These are phyloP conservation scores for Loris lydekkerianus DNA, from an alignment of 2,797 vertebrate genomes.

Conservation along the genomic window DNA sequence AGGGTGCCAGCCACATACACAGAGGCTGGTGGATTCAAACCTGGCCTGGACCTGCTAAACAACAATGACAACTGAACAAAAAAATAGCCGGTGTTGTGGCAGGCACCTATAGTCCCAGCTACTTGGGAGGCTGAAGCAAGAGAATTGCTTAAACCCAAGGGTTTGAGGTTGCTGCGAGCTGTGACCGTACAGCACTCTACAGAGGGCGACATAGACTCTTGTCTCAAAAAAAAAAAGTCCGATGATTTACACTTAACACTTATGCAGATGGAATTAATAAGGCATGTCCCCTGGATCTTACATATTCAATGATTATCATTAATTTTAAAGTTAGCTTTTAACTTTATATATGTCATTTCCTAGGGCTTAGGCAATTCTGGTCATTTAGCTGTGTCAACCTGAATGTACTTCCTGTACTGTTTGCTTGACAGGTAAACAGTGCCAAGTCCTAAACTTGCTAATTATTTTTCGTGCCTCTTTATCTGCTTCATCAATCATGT, in stretches of 20 bases:
- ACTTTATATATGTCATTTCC: neutral
- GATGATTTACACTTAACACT: neutral
- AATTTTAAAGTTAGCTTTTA: conserved; percentile 27
- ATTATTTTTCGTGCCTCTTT: neutral
- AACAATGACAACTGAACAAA: too few relatives aligned
- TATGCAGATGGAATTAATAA: neutral
- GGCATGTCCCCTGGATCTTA: neutral
- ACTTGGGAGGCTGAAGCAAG: too few relatives aligned
- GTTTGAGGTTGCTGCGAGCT: too few relatives aligned
- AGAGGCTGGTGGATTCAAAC: too few relatives aligned
- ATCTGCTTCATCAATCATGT: neutral
- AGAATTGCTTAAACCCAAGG: too few relatives aligned
- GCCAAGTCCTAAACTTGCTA: neutral
- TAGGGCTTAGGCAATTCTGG: neutral
- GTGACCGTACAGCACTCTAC: too few relatives aligned
- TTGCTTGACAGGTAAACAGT: neutral
- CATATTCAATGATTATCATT: neutral
- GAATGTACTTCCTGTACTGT: neutral
- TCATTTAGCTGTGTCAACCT: neutral
- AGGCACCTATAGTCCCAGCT: too few relatives aligned
- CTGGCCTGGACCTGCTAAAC: too few relatives aligned
- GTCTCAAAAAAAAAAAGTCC: neutral
- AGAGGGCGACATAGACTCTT: too few relatives aligned
- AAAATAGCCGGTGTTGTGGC: too few relatives aligned
- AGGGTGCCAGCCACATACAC: too few relatives aligned